Percentiles rank a stretch among this genome's conserved stretches.
These are phyloP conservation scores for Rhizomys pruinosus DNA, from an alignment of 2,113 vertebrate species.

Conservation along the genomic window DNA sequence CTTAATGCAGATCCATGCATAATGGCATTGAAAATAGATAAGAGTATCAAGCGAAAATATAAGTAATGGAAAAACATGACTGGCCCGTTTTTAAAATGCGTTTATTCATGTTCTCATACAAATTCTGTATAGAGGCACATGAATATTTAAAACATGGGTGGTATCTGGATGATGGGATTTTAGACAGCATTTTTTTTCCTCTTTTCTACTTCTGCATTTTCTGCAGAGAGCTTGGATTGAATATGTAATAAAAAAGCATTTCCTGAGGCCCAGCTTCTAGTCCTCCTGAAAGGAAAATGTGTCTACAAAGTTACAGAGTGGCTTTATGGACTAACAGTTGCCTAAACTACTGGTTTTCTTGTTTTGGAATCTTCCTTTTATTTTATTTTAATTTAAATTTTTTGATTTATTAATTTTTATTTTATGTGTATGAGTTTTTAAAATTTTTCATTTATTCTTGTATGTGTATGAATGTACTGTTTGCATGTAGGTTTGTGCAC, in stretches of 20 bases:
- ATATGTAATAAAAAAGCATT: background rate
- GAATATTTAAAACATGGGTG: background rate
- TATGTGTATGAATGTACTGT: too few species aligned
- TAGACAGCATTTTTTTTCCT: background rate
- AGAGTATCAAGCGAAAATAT: background rate
- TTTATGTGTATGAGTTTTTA: too few species aligned
- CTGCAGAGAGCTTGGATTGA: background rate
- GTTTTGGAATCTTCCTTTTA: conserved; percentile 34
- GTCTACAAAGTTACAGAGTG: background rate
- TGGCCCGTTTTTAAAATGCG: background rate
- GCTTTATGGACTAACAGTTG: background rate
- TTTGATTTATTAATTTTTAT: too few species aligned
- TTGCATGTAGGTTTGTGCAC: too few species aligned
- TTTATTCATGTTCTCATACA: conserved; percentile 2
- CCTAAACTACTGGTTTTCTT: background rate
- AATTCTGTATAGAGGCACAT: background rate
- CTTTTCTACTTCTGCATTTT: background rate
- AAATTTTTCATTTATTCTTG: too few species aligned
- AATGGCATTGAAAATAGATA: conserved; percentile 19
- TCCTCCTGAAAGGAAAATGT: background rate
- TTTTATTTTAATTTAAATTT: too few species aligned
- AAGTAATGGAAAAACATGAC: background rate
- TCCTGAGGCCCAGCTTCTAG: background rate
- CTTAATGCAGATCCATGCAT: background rate
- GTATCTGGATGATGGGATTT: background rate